Base-by-base conservation (phyloP, 2,797 vertebrate species). In the Rhodeus uyekii region DNA sequence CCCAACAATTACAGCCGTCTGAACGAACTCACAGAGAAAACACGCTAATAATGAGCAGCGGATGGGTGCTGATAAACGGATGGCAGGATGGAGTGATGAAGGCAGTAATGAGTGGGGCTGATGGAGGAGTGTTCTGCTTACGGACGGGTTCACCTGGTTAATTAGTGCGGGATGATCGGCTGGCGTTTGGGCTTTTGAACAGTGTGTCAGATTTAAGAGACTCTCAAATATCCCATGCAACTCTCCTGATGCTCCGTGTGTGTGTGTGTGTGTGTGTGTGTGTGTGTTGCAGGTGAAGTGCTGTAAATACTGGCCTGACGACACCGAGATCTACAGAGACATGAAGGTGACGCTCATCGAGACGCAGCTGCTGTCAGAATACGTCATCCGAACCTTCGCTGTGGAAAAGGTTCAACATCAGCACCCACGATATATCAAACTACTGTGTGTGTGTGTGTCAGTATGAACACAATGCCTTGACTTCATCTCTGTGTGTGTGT, bases 221-320 rank as follows among this genome's bases (percentile, higher is more conserved):
- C n/a, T n/a, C n/a, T n/a, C n/a, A n/a, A n/a, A n/a, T n/a, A n/a
- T n/a, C n/a, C n/a, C n/a, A n/a, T n/a, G n/a, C n/a, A n/a, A n/a
- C n/a, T n/a, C n/a, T n/a, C n/a, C n/a, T n/a, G n/a, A n/a, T n/a
- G n/a, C n/a, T n/a, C n/a, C n/a, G n/a, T 44, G 44, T 18, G 44
- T 46, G 44, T 46, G 42, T 44, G 46, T 48, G 48, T 50, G 19
- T 80, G 61, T 73, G 22, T 84, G 46, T 48, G 46, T 50, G 46
- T 53, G 60, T 34, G 83, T 84, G 53, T 67, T 60, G 3, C 90
- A 98, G 97, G 97, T 99, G 86, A 98, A 98, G 87, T 98, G 97
- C 87, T 98, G 97, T 93, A 99, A 98, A 90, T 99, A 98, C 92
- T 99, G 98, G 98, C 97, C 98, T 0, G 97, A 98, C 55, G 98